These are phyloP conservation scores for Odontamblyopus rebecca DNA, from an alignment of 2,797 vertebrate genomes.

Conservation along the genomic window DNA sequence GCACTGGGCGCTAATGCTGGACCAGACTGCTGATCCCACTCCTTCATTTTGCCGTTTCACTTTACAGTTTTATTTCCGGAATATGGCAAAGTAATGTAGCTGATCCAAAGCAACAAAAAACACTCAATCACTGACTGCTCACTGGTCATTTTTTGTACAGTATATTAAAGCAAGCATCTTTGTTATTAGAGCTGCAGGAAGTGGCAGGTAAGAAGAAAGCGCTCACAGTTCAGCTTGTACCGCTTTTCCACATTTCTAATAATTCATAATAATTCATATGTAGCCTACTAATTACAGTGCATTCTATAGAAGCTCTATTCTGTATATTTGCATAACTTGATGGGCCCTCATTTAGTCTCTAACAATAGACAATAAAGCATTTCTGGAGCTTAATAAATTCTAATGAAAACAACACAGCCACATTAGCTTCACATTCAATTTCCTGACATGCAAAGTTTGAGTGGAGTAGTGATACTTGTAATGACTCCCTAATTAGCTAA, in stretches of 20 bases:
- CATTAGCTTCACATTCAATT: background rate
- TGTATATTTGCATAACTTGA: background rate
- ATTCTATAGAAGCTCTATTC: background rate
- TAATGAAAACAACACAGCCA: constrained; percentile 1
- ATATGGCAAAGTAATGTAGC: no score
- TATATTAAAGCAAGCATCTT: background rate
- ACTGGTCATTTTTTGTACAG: background rate
- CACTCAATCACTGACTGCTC: no score
- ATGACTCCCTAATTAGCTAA: constrained; percentile 3
- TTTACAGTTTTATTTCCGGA: no score
- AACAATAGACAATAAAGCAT: constrained; percentile 5
- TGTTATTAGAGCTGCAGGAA: background rate
- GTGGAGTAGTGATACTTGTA: constrained; percentile 1
- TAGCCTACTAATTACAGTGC: background rate
- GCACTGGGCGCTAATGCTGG: no score
- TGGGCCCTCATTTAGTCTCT: background rate
- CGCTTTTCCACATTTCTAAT: background rate
- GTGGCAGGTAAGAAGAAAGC: background rate
- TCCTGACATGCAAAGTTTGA: constrained; percentile 2
- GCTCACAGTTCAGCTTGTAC: background rate
- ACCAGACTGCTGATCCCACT: no score
- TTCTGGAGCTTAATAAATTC: constrained; percentile 1
- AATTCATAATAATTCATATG: no score
- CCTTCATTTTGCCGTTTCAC: no score
- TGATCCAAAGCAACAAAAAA: no score